These are phyloP conservation scores for Sapayoa aenigma DNA, from an alignment of 2,113 vertebrate genomes.

Conservation along the genomic window DNA sequence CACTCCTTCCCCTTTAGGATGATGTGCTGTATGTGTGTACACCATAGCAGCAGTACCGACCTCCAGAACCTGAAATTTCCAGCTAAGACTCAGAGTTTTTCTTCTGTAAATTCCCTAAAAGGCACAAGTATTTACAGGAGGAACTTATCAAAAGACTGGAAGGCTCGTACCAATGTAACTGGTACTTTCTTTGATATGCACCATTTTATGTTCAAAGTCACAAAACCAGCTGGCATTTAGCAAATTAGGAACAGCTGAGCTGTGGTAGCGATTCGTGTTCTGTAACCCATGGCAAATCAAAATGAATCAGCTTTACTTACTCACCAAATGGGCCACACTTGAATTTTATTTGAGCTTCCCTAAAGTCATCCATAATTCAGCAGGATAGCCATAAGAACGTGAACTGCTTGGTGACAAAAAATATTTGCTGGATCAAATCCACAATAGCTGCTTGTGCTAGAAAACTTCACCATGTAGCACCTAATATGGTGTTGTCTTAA, in stretches of 20 bases:
- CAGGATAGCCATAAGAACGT: neutral
- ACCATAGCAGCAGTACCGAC: neutral
- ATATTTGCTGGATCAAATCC: neutral
- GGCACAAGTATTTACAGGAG: neutral
- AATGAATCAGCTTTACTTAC: neutral
- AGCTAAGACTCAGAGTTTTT: neutral
- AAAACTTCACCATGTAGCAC: neutral
- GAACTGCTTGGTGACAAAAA: neutral
- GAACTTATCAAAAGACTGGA: neutral
- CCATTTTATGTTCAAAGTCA: neutral
- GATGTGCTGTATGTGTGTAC: neutral
- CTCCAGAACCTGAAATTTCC: neutral
- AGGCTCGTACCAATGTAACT: neutral
- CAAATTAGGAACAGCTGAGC: neutral
- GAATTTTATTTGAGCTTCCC: neutral
- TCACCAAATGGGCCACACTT: neutral
- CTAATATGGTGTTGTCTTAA: neutral
- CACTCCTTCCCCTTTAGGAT: neutral
- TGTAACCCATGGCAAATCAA: neutral
- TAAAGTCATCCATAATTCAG: neutral
- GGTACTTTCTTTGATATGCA: neutral
- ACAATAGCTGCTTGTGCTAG: neutral
- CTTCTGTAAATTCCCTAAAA: neutral
- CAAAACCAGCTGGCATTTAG: neutral
- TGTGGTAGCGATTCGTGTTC: neutral